phyloP scores from a whole-genome alignment of 2,113 vertebrate genomes.

The Trematomus loennbergii region DNA sequence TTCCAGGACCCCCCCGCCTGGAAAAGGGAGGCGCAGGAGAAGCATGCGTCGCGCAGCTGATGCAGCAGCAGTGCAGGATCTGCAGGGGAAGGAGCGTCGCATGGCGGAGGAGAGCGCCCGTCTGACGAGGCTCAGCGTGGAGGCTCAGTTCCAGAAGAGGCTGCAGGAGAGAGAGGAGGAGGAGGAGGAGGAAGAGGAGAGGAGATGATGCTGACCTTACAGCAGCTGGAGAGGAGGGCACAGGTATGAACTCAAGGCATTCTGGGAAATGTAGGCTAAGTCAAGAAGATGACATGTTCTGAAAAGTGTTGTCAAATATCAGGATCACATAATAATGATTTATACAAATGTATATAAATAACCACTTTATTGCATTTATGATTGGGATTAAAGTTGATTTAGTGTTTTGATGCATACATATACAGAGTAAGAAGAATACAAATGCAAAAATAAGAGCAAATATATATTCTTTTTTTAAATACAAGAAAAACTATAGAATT shows the following conservation, averaged over 20 bases:
- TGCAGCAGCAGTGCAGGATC: constrained; percentile 89
- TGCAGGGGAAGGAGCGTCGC: constrained; percentile 86
- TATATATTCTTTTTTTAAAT: too few relatives aligned
- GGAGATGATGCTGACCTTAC: constrained; percentile 83
- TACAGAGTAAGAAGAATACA: too few relatives aligned
- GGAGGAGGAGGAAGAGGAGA: constrained; percentile 90
- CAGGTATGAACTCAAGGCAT: constrained; percentile 76
- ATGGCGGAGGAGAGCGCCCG: constrained; percentile 87
- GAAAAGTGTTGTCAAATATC: too few relatives aligned
- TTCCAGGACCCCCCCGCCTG: constrained; percentile 88
- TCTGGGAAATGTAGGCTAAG: neutral
- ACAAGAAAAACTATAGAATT: too few relatives aligned
- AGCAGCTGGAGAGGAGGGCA: constrained; percentile 86
- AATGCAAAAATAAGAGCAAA: too few relatives aligned
- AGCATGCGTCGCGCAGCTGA: constrained; percentile 85
- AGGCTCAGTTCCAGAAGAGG: constrained; percentile 95
- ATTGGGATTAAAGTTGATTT: too few relatives aligned
- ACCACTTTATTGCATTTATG: too few relatives aligned
- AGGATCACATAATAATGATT: too few relatives aligned
- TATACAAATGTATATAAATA: too few relatives aligned
- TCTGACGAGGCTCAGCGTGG: constrained; percentile 89
- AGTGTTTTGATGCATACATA: too few relatives aligned
- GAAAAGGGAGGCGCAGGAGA: constrained; percentile 89
- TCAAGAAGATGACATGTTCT: neutral
- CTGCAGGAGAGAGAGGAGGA: constrained; percentile 90